Evolutionary conservation across 2,113 vertebrate genomes (phyloP).

Genomic region (Chinchilla lanigera): DNA sequence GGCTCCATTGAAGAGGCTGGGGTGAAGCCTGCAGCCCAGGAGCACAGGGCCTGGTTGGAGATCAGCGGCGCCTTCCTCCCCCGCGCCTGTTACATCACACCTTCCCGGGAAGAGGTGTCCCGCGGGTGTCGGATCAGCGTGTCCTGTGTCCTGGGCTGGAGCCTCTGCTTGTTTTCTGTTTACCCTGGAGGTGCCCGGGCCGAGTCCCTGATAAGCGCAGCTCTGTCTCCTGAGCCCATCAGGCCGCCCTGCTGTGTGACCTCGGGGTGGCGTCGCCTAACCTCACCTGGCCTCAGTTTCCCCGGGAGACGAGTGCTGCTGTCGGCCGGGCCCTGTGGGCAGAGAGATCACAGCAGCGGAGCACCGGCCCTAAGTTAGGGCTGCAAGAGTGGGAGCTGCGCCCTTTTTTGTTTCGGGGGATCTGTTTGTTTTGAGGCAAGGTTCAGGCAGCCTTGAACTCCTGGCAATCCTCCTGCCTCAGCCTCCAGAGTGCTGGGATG

Average conservation of each 20-base stretch:
- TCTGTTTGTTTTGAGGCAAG: background rate
- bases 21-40: background rate
- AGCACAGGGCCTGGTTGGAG: background rate
- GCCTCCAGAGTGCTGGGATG: background rate
- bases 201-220: background rate
- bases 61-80: background rate
- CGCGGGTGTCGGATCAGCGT: background rate
- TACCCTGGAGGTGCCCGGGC: background rate
- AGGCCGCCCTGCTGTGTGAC: background rate
- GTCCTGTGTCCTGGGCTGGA: constrained; percentile 20
- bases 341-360: background rate
- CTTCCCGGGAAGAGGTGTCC: background rate
- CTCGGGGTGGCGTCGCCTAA: background rate
- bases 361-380: background rate
- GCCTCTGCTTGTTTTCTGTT: background rate
- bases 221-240: background rate
- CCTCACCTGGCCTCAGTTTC: background rate
- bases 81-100: background rate
- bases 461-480: background rate
- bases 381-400: background rate
- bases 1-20: too few species aligned
- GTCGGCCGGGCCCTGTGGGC: rapidly evolving
- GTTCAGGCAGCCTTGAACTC: background rate
- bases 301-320: background rate
- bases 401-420: background rate